Conservation (phyloP, 2,888 invertebrate genomes). For the Pecten maximus region DNA sequence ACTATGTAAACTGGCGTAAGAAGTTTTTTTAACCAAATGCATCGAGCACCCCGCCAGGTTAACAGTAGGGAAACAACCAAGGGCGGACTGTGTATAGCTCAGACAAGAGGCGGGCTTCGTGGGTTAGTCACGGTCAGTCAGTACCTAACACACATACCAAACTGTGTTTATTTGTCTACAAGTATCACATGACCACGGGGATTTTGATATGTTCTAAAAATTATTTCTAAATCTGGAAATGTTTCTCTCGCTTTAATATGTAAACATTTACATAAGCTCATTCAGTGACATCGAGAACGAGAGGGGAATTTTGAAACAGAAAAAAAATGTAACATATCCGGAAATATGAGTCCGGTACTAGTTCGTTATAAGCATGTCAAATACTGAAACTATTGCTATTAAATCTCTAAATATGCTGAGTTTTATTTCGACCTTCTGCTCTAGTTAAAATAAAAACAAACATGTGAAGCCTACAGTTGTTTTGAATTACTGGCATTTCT, state of each 20-base stretch:
- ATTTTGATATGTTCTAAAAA: constrained; percentile 48
- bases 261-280: constrained; percentile 23
- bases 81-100: not conserved
- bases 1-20: not conserved
- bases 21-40: not conserved
- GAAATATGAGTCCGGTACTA: not conserved
- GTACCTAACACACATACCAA: not conserved
- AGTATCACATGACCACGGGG: constrained; percentile 42
- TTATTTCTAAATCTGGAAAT: constrained; percentile 40
- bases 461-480: not conserved
- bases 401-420: not conserved
- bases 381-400: not conserved
- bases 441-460: not conserved
- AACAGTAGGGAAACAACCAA: not conserved
- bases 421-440: not conserved
- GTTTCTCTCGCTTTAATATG: not conserved
- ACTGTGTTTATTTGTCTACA: constrained; percentile 48
- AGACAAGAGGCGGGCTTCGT: not conserved
- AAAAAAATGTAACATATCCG: not conserved
- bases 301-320: not conserved
- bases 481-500: constrained; percentile 10
- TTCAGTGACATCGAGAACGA: not conserved
- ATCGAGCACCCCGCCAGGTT: not conserved
- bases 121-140: not conserved
- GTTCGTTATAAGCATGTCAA: not conserved